Base-by-base conservation (phyloP, 1,140 invertebrate species). In the Tetraneura akinire region DNA sequence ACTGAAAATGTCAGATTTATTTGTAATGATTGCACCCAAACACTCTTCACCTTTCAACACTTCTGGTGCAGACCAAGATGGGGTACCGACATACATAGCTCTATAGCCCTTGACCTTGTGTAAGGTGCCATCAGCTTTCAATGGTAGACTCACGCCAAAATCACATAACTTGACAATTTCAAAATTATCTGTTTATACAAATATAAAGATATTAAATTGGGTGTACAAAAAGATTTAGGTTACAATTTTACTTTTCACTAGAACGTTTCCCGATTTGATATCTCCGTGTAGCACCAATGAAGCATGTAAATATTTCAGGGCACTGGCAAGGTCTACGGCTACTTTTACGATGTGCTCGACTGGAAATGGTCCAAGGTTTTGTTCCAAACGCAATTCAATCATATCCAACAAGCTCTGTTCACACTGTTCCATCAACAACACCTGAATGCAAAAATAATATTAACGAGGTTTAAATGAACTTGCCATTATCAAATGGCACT, bases 191-290 rank as follows among this genome's bases (percentile, higher is more conserved):
- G 92, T n/a, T n/a, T n/a, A n/a, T n/a, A n/a, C n/a, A n/a, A n/a
- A n/a, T n/a, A n/a, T n/a, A n/a, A n/a, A n/a, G n/a, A n/a, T n/a
- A n/a, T n/a, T n/a, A n/a, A n/a, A n/a, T n/a, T n/a, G n/a, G n/a
- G n/a, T n/a, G n/a, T n/a, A n/a, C n/a, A n/a, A n/a, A n/a, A n/a
- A n/a, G n/a, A n/a, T n/a, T n/a, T n/a, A n/a, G n/a, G n/a, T n/a
- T n/a, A 45, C 18, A 14, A 18, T 23, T 21, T 23, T 78, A 85
- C 84, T 84, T 83, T 85, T 85, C 21, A 87, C 84, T 29, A 96
- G 87, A 47, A 96, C 86, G 85, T 96, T 96, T 81, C 89, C 91
- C 80, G 93, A 94, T 86, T 96, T 96, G 18, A 96, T 86, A 85
- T 96, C 94, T 51, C 93, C 92, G 83, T 96, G 94, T 14, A 96